Evolutionary conservation across 2,797 vertebrate species (phyloP).

Genomic region (Artibeus lituratus): DNA sequence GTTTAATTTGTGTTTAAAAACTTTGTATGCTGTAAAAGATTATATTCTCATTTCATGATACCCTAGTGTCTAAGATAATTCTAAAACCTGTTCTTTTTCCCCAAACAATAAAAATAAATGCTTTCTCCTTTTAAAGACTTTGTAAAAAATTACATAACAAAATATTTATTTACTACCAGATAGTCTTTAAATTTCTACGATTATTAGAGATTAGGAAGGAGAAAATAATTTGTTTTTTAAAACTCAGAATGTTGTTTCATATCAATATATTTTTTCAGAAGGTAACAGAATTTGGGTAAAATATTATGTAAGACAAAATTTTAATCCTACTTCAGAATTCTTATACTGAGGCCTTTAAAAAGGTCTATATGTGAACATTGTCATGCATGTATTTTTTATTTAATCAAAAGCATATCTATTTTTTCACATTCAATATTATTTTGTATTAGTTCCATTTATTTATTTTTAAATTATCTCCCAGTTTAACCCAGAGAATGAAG

Average conservation of each 20-base stretch:
- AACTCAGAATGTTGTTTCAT: background rate
- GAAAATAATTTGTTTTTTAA: background rate
- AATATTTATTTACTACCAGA: slow-evolving; percentile 29
- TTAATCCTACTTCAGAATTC: slow-evolving; percentile 7
- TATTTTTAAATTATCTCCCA: slow-evolving; percentile 40
- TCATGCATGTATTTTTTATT: background rate
- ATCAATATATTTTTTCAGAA: slow-evolving; percentile 34
- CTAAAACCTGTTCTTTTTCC: background rate
- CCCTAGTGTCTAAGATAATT: background rate
- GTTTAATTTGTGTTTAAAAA: slow-evolving; percentile 32
- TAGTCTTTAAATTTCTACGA: slow-evolving; percentile 22
- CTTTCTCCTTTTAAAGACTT: slow-evolving; percentile 13
- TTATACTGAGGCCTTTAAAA: background rate
- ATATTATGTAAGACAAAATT: slow-evolving; percentile 6
- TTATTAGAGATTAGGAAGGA: slow-evolving; percentile 32
- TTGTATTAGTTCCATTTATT: background rate
- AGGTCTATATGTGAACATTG: background rate
- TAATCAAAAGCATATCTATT: background rate
- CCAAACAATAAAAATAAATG: background rate
- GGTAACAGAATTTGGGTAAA: background rate
- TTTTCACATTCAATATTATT: background rate
- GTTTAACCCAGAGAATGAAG: background rate
- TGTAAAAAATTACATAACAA: background rate
- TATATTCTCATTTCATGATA: background rate
- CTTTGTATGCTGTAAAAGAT: background rate